A percentile compares a stretch with the other conserved stretches of the same genome.
These are phyloP conservation scores for Mastigias papua DNA, from an alignment of 30 jellyfish, hydroid and myxozoan genomes.

Conservation along the genomic window DNA sequence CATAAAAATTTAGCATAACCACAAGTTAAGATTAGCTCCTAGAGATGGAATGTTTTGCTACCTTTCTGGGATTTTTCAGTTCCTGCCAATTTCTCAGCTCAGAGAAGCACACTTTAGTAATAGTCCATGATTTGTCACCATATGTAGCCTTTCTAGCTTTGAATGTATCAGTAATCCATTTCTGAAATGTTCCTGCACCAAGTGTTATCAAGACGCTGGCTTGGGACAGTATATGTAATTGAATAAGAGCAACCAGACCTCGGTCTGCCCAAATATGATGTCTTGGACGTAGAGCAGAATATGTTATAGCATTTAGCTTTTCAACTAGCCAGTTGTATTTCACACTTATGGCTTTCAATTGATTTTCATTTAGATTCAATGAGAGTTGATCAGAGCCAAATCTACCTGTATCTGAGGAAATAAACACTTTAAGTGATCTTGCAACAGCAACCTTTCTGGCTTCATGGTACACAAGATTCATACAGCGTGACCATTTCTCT, in stretches of 20 bases:
- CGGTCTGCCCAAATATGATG: slow-evolving; percentile 91
- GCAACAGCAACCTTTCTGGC: slow-evolving; percentile 22
- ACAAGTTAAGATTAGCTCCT: not conserved
- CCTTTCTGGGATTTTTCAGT: not conserved
- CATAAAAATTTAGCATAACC: too few relatives aligned
- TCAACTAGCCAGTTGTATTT: slow-evolving; percentile 43
- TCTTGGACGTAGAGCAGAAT: slow-evolving; percentile 57
- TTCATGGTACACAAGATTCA: slow-evolving; percentile 66
- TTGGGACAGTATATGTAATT: slow-evolving; percentile 80
- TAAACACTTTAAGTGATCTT: slow-evolving; percentile 59
- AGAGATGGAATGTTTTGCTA: not conserved
- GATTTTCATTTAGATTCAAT: slow-evolving; percentile 45
- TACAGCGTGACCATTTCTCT: slow-evolving; percentile 72
- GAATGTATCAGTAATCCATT: slow-evolving; percentile 86
- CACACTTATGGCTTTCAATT: slow-evolving; percentile 9
- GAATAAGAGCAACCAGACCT: slow-evolving; percentile 95
- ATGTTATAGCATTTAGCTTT: slow-evolving; percentile 65
- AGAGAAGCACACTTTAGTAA: slow-evolving; percentile 82
- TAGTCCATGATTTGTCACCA: slow-evolving; percentile 76
- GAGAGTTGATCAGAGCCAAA: slow-evolving; percentile 93
- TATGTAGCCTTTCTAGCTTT: slow-evolving; percentile 45
- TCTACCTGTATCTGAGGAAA: slow-evolving; percentile 82
- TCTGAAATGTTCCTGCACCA: slow-evolving; percentile 98
- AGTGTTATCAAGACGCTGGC: slow-evolving; percentile 84
- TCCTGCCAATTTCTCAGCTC: slow-evolving; percentile 67